Percentiles rank a stretch among this genome's conserved stretches.
These are phyloP conservation scores for Sciaenops ocellatus DNA, from an alignment of 2,797 vertebrate genomes.

Conservation along the genomic window DNA sequence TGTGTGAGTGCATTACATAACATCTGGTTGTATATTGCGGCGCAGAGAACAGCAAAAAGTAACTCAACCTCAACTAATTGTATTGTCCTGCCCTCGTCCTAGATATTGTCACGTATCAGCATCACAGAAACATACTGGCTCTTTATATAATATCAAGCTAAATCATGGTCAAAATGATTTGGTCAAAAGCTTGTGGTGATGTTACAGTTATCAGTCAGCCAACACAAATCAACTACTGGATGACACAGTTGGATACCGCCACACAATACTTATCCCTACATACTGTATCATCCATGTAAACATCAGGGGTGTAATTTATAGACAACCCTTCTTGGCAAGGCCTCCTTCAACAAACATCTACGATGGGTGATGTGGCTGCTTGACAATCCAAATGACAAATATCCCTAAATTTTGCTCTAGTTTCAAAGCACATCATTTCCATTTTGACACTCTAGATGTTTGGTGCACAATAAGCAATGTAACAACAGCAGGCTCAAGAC, in stretches of 20 bases:
- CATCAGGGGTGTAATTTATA: slow-evolving; percentile 15
- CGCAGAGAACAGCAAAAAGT: too few relatives aligned
- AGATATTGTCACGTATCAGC: too few relatives aligned
- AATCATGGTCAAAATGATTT: background rate
- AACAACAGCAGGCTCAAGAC: too few relatives aligned
- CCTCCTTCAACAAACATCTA: slow-evolving; percentile 18
- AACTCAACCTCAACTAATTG: too few relatives aligned
- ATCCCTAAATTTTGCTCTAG: background rate
- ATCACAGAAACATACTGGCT: background rate
- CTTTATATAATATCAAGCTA: background rate
- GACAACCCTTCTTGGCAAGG: background rate
- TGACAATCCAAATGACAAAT: slow-evolving; percentile 10
- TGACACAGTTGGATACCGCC: background rate
- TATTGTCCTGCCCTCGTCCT: too few relatives aligned
- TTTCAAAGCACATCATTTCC: background rate
- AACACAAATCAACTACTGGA: background rate
- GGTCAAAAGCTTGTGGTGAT: slow-evolving; percentile 3
- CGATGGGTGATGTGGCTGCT: slow-evolving; percentile 8
- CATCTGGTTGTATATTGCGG: too few relatives aligned
- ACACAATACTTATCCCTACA: background rate
- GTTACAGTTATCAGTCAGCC: background rate
- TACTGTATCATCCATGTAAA: background rate
- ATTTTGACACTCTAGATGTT: background rate
- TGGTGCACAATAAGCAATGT: background rate
- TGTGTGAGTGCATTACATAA: too few relatives aligned